phyloP scores from a whole-genome alignment of 2,113 vertebrate species.

The Parotia lawesii region DNA sequence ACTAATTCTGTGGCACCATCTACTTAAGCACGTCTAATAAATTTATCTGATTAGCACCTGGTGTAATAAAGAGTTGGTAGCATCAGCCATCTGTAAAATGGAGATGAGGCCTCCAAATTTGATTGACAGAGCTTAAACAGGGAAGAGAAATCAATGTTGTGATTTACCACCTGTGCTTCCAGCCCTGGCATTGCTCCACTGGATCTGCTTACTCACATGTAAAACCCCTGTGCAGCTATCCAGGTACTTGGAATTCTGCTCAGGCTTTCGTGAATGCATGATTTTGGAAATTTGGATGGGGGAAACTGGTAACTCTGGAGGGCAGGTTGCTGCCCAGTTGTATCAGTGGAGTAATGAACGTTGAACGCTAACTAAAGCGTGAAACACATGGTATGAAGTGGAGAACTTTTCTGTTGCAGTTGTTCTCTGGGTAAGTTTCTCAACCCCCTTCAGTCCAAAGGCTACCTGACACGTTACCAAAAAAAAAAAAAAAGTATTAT shows the following conservation, averaged over 20 bases:
- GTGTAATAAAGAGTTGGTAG: not conserved
- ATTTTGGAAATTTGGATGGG: not conserved
- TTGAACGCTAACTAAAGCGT: accelerated
- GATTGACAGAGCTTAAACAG: not conserved
- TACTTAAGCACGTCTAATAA: not conserved
- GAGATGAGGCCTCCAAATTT: not conserved
- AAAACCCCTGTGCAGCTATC: not conserved
- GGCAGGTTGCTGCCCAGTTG: not conserved
- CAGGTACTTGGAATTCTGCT: not conserved
- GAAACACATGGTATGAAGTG: not conserved
- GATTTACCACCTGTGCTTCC: not conserved
- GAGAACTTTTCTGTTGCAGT: not conserved
- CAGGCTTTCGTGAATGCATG: not conserved
- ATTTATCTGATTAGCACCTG: not conserved
- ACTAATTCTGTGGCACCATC: not conserved
- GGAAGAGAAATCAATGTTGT: not conserved
- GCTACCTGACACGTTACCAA: not conserved
- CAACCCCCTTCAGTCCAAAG: not conserved
- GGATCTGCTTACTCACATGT: accelerated
- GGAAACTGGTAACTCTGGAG: not conserved
- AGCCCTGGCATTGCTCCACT: not conserved
- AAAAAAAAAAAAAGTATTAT: not conserved
- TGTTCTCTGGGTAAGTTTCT: not conserved
- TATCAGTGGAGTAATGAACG: accelerated
- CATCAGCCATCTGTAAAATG: not conserved